Percentiles rank a stretch among this genome's conserved stretches.
Evolutionary conservation across 2,113 vertebrate species (phyloP).

Genomic region (Tragelaphus strepsiceros): DNA sequence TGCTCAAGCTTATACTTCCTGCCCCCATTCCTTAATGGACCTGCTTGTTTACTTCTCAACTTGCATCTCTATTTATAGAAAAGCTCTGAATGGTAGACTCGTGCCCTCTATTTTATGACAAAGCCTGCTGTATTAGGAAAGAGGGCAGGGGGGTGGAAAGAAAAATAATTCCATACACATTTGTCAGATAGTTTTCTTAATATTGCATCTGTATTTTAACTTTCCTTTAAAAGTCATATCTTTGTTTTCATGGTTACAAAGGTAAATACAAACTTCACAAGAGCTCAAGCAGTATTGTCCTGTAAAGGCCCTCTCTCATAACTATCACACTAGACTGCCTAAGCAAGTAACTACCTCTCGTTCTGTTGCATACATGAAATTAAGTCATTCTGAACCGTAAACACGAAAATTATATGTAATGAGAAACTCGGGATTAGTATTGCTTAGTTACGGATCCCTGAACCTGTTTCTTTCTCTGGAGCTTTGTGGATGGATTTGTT

Average conservation of each 20-base stretch:
- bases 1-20: neutral
- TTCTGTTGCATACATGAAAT: neutral
- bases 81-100: neutral
- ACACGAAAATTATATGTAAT: neutral
- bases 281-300: neutral
- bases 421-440: neutral
- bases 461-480: neutral
- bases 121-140: neutral
- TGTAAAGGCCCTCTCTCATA: neutral
- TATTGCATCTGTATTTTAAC: neutral
- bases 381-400: neutral
- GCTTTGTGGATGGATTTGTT: neutral
- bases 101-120: neutral
- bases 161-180: neutral
- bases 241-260: neutral
- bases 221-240: neutral
- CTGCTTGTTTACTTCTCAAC: neutral
- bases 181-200: neutral
- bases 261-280: neutral
- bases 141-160: neutral
- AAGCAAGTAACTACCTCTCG: neutral
- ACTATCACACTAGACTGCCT: neutral
- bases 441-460: neutral
- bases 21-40: neutral
- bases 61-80: neutral